A percentile compares a stretch with the other conserved stretches of the same genome.
phyloP scores from a whole-genome alignment of 2,888 invertebrate species.

The Epistrophella euchroma region DNA sequence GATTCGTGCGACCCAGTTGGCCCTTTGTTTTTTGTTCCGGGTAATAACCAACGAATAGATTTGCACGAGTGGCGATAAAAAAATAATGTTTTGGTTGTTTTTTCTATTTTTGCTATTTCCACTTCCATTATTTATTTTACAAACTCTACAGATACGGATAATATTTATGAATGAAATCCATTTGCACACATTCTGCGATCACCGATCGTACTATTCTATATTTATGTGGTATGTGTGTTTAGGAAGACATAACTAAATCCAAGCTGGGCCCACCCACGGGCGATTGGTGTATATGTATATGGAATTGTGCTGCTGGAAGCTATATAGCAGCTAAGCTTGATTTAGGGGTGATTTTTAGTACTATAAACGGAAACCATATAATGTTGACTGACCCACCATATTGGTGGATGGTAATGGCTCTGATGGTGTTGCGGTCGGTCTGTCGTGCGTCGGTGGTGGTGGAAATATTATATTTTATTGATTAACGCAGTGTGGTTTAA shows the following conservation, averaged over 20 bases:
- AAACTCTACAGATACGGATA: conserved; percentile 36
- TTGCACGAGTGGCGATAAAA: conserved; percentile 46
- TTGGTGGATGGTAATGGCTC: background rate
- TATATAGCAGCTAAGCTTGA: conserved; percentile 22
- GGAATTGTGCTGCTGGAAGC: conserved; percentile 1
- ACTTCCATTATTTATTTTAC: conserved; percentile 64
- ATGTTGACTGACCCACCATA: conserved; percentile 36
- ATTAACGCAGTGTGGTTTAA: conserved; percentile 48
- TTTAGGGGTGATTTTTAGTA: conserved; percentile 61
- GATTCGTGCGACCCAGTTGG: background rate
- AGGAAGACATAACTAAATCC: background rate
- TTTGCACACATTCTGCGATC: conserved; percentile 58
- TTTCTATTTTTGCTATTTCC: conserved; percentile 24
- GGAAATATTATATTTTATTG: conserved; percentile 35
- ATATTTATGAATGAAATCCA: conserved; percentile 71
- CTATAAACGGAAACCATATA: conserved; percentile 37
- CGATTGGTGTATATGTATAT: conserved; percentile 9
- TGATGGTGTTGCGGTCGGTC: too few species aligned
- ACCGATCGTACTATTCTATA: conserved; percentile 32
- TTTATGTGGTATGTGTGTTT: background rate
- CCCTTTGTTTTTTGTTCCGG: conserved; percentile 7
- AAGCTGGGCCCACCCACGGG: conserved; percentile 11
- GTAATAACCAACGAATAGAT: conserved; percentile 10
- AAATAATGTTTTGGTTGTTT: conserved; percentile 46
- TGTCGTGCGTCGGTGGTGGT: too few species aligned